Conservation (phyloP, 2,113 vertebrate genomes). For the Heloderma charlesbogerti region DNA sequence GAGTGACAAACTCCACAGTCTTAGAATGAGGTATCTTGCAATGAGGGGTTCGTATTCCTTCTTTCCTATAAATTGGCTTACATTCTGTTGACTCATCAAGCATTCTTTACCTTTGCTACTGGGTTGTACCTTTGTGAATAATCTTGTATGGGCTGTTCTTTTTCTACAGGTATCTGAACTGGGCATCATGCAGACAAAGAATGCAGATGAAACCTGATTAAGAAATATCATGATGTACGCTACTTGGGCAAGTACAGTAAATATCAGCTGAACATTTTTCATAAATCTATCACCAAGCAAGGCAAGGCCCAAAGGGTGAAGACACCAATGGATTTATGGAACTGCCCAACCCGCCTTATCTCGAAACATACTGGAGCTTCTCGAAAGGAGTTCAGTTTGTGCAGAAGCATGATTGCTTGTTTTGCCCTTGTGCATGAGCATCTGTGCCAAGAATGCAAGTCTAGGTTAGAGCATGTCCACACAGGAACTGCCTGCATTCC, state of each 20-base stretch:
- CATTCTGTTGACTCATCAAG: background rate
- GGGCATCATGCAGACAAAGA: background rate
- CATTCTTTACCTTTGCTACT: rapidly evolving
- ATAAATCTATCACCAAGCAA: background rate
- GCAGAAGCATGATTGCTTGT: background rate
- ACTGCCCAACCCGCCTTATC: background rate
- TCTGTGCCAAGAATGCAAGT: background rate
- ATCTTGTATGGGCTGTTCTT: background rate
- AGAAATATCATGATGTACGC: background rate
- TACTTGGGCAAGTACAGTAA: background rate
- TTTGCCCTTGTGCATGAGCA: background rate
- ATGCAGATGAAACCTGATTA: slow-evolving; percentile 6
- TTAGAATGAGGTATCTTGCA: background rate
- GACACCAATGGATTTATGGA: background rate
- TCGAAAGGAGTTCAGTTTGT: background rate
- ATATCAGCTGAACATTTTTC: background rate
- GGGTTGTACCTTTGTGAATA: background rate
- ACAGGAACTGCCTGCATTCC: background rate
- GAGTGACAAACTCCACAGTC: background rate
- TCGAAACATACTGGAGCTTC: background rate
- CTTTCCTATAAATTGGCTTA: background rate
- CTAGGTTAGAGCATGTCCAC: background rate
- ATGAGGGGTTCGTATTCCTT: slow-evolving; percentile 30
- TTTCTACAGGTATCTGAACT: slow-evolving; percentile 21
- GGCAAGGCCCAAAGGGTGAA: background rate